Conservation (phyloP, 2,888 invertebrate genomes). For the Pristionchus mayeri region DNA sequence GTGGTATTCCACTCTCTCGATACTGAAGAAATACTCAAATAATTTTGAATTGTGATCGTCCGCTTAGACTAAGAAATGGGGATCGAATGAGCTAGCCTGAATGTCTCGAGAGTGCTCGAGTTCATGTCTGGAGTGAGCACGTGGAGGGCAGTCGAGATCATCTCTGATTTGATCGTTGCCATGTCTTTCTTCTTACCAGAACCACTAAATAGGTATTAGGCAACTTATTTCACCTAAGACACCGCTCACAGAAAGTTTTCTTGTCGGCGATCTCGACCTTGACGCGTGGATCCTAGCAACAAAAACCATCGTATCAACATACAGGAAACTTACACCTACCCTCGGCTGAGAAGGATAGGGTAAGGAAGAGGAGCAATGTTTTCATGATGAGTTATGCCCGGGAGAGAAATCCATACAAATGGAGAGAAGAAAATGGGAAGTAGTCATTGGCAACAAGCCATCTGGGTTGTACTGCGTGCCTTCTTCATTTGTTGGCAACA, state of each 20-base stretch:
- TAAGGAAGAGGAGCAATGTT: neutral
- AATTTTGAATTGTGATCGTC: neutral
- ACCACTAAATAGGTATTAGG: neutral
- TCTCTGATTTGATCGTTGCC: neutral
- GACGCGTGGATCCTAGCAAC: neutral
- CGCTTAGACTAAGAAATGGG: neutral
- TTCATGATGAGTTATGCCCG: neutral
- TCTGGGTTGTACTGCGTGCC: too few species aligned
- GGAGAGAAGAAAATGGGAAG: neutral
- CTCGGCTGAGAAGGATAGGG: neutral
- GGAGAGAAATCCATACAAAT: neutral
- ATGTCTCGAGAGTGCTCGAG: neutral
- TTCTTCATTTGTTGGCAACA: too few species aligned
- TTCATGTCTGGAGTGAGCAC: neutral
- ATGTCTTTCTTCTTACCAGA: neutral
- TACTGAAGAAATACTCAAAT: neutral
- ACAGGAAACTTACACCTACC: neutral
- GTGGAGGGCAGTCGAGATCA: conserved; percentile 15
- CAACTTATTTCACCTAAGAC: too few species aligned
- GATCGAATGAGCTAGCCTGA: neutral
- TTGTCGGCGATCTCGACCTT: neutral
- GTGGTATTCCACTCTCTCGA: neutral
- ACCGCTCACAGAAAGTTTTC: neutral
- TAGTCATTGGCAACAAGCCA: neutral
- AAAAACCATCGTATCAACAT: neutral